Base-by-base conservation (phyloP, 2,113 vertebrate genomes). In the Dromas ardeola region DNA sequence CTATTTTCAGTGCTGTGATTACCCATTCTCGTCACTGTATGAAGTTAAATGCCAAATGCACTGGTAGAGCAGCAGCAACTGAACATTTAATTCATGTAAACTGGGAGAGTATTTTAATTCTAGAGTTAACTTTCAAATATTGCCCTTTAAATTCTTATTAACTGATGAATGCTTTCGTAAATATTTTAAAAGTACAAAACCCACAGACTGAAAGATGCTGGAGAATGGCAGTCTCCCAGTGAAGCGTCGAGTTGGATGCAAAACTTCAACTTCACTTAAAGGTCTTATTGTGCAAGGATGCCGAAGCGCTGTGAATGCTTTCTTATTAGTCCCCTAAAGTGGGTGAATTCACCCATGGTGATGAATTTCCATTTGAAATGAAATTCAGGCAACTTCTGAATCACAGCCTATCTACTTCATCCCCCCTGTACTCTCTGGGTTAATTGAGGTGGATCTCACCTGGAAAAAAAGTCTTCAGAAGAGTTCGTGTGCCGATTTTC, bases 401-500 rank as follows among this genome's bases (percentile, higher is more conserved):
- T 83, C 85, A 43, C 83, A 80, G 55, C 52, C 30, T 27, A 9
- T 76, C 17, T 77, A 42, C 62, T 80, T 81, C 83, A 49, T 71
- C 74, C 94, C 61, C 50, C 71, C 74, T 81, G 59, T 38, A 79
- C 94, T 97, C 66, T 63, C 77, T 86, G 90, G 87, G 95, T 96
- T 97, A 97, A 95, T 92, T 90, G 95, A 95, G 86, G 86, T 95
- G 82, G 80, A 87, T 95, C 92, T 96, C 62, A 92, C 96, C 78
- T 96, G 94, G 74, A 86, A 73, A 81, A 83, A 70, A 81, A 72
- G 47, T 65, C 73, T 84, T 95, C 76, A 10, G 43, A 79, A 74
- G 87, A 78, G 30, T 67, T 67, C 43, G 29, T 2, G 9, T 65
- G 67, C 40, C 2, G 19, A 30, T 66, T 74, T 65, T 79, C 42